Percentiles rank a stretch among this genome's conserved stretches.
These are phyloP conservation scores for Eristalis intricaria DNA, from an alignment of 2,888 invertebrate species.

Conservation along the genomic window DNA sequence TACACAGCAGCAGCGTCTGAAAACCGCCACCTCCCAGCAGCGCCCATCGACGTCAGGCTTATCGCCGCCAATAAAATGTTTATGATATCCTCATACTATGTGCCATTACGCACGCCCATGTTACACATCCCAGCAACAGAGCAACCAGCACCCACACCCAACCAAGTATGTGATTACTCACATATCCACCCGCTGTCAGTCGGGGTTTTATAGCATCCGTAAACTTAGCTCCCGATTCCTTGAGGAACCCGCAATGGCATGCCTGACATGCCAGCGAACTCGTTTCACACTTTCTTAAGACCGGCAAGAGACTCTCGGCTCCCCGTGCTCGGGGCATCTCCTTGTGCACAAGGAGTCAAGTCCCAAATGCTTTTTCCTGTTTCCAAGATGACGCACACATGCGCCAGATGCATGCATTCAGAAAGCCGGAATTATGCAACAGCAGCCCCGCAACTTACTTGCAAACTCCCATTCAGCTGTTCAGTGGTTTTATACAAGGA, in stretches of 20 bases:
- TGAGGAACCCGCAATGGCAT: conserved; percentile 24
- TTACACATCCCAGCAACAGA: conserved; percentile 19
- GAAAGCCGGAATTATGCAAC: conserved; percentile 62
- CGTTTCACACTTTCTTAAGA: conserved; percentile 59
- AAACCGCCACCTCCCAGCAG: not conserved
- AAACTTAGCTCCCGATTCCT: conserved; percentile 54
- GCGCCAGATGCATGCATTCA: conserved; percentile 43
- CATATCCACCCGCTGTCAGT: conserved; percentile 57
- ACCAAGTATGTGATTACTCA: conserved; percentile 47
- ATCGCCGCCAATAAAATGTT: conserved; percentile 70
- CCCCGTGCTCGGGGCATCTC: not conserved
- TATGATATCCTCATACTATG: conserved; percentile 68
- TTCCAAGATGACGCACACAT: conserved; percentile 35
- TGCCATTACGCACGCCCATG: conserved; percentile 66
- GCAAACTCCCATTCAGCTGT: conserved; percentile 32
- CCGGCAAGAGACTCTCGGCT: not conserved
- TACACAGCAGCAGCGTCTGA: not conserved
- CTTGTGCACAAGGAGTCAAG: not conserved
- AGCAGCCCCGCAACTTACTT: conserved; percentile 63
- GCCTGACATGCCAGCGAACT: conserved; percentile 34
- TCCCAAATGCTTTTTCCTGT: conserved; percentile 49
- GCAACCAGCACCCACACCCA: conserved; percentile 2
- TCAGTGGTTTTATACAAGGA: conserved; percentile 33
- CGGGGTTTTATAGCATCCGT: conserved; percentile 61
- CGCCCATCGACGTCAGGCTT: conserved; percentile 41